Conservation (phyloP, 2,113 vertebrate genomes). For the Echinops telfairi region DNA sequence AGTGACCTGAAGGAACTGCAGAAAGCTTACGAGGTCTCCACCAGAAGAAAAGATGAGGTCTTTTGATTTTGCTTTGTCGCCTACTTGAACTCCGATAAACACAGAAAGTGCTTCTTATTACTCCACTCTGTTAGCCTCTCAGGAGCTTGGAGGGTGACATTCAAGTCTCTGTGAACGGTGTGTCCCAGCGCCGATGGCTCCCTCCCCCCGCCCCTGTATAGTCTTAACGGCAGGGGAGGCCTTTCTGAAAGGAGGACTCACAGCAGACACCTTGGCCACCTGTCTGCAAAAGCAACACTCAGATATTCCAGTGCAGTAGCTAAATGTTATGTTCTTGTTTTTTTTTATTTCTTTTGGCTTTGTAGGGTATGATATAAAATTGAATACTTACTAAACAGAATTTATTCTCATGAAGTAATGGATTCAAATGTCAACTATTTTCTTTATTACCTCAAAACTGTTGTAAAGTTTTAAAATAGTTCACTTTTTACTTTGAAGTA, state of each 20-base stretch:
- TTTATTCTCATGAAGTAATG: slow-evolving; percentile 42
- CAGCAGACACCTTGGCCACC: background rate
- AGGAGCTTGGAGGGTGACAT: background rate
- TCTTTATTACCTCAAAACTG: slow-evolving; percentile 31
- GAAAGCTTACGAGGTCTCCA: slow-evolving; percentile 91
- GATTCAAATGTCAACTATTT: slow-evolving; percentile 16
- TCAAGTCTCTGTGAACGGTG: background rate
- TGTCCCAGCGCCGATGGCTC: background rate
- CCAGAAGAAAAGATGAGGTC: slow-evolving; percentile 96
- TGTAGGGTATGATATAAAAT: background rate
- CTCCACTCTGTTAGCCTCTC: background rate
- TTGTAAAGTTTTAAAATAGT: background rate
- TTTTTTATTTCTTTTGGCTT: background rate
- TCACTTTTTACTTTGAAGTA: slow-evolving; percentile 25
- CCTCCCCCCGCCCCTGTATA: background rate
- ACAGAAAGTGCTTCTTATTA: background rate
- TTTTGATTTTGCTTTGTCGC: slow-evolving; percentile 40
- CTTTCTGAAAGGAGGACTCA: background rate
- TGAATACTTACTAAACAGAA: slow-evolving; percentile 1
- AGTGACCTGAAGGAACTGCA: slow-evolving; percentile 91
- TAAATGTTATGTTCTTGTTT: background rate
- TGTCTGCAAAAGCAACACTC: background rate
- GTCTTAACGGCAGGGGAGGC: background rate
- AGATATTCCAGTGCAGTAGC: background rate
- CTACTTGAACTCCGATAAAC: slow-evolving; percentile 28